Conservation (phyloP, 2,888 invertebrate species). For the Leptura quadrifasciata region DNA sequence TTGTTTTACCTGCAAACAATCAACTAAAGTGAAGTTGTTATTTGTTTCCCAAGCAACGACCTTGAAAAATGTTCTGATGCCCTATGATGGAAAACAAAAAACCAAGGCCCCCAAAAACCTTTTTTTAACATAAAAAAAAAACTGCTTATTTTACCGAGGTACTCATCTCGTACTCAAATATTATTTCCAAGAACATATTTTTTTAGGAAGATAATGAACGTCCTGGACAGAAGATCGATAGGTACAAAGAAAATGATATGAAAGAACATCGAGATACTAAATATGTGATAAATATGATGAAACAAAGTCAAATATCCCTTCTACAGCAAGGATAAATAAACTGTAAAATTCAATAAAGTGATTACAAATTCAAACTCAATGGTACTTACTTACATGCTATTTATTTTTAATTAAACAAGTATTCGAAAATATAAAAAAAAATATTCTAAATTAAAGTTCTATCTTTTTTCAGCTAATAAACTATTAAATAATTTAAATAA, state of each 20-base stretch:
- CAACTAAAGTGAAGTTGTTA: too few relatives aligned
- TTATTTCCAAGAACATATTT: not conserved
- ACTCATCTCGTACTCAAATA: too few relatives aligned
- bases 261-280: conserved; percentile 69
- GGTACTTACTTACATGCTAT: not conserved
- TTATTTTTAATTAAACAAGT: not conserved
- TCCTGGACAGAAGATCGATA: conserved; percentile 56
- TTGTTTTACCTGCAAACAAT: too few relatives aligned
- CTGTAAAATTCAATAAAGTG: not conserved
- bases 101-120: too few relatives aligned
- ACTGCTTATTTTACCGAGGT: too few relatives aligned
- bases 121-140: too few relatives aligned
- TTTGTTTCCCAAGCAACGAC: too few relatives aligned
- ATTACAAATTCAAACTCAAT: not conserved
- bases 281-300: conserved; percentile 70
- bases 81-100: too few relatives aligned
- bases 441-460: not conserved
- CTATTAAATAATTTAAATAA: conserved; percentile 13
- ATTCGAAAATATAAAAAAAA: conserved; percentile 14
- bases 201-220: conserved; percentile 44
- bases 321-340: conserved; percentile 32
- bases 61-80: too few relatives aligned
- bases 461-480: not conserved
- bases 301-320: conserved; percentile 65
- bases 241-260: conserved; percentile 61